Conservation (phyloP, 2,113 vertebrate species). For the Hyperopisus bebe region DNA sequence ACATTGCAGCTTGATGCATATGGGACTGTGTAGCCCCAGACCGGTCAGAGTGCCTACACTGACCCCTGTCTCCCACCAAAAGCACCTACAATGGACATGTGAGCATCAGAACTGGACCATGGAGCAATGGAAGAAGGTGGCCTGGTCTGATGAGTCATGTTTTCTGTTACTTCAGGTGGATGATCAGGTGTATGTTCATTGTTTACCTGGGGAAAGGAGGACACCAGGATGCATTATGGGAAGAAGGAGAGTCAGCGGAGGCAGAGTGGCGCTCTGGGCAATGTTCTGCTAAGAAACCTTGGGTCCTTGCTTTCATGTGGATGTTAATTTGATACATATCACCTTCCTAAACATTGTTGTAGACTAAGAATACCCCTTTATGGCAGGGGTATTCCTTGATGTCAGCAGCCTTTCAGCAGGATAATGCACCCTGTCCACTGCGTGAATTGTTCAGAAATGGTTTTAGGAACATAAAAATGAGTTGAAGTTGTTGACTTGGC, state of each 20-base stretch:
- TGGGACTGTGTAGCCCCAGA: background rate
- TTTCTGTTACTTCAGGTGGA: too few relatives aligned
- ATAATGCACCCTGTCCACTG: background rate
- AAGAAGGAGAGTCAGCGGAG: background rate
- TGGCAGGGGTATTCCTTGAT: background rate
- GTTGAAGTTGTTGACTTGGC: too few relatives aligned
- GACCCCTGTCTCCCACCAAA: background rate
- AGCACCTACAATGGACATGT: background rate
- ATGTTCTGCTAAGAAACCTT: background rate
- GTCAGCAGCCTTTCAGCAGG: background rate
- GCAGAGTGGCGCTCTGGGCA: background rate
- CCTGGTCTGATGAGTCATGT: too few relatives aligned
- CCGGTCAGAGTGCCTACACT: background rate
- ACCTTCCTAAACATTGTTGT: background rate
- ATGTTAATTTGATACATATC: background rate
- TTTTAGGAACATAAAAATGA: too few relatives aligned
- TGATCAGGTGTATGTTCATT: too few relatives aligned
- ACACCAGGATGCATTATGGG: background rate
- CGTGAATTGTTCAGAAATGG: too few relatives aligned
- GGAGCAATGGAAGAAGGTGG: too few relatives aligned
- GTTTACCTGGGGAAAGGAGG: background rate
- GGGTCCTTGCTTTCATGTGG: background rate
- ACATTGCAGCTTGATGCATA: background rate
- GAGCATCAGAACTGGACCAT: too few relatives aligned
- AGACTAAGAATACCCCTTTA: background rate